Evolutionary conservation across 2,797 vertebrate species (phyloP).

Genomic region (Pseudochirops corinnae): DNA sequence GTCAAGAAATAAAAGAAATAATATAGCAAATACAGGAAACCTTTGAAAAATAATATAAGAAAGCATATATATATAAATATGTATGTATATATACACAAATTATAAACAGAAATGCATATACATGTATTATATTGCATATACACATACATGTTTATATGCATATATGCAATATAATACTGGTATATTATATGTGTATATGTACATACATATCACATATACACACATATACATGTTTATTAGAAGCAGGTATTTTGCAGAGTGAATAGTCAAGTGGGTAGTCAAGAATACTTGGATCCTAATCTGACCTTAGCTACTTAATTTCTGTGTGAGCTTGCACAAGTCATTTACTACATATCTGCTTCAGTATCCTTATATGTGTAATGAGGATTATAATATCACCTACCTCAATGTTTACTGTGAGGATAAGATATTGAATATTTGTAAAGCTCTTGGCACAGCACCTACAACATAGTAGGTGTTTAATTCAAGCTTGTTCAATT

Average conservation of each 20-base stretch:
- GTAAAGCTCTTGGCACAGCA: not conserved
- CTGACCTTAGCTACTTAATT: not conserved
- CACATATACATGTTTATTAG: not conserved
- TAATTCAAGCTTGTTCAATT: not conserved
- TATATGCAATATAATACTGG: not conserved
- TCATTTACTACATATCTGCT: not conserved
- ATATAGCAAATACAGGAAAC: too few relatives aligned
- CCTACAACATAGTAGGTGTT: not conserved
- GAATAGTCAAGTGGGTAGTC: not conserved
- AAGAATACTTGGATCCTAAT: conserved; percentile 7
- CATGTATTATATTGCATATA: too few relatives aligned
- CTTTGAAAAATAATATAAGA: too few relatives aligned
- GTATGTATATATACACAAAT: too few relatives aligned
- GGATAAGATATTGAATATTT: not conserved
- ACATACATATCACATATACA: not conserved
- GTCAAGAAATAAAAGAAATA: not conserved
- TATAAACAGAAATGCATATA: too few relatives aligned
- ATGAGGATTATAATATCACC: not conserved
- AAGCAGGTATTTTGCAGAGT: not conserved
- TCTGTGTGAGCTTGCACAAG: not conserved
- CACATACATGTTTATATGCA: too few relatives aligned
- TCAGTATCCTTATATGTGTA: not conserved
- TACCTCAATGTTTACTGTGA: not conserved
- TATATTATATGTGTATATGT: not conserved
- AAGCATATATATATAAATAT: too few relatives aligned